Conservation (phyloP, 2,797 vertebrate genomes). For the Salarias fasciatus region DNA sequence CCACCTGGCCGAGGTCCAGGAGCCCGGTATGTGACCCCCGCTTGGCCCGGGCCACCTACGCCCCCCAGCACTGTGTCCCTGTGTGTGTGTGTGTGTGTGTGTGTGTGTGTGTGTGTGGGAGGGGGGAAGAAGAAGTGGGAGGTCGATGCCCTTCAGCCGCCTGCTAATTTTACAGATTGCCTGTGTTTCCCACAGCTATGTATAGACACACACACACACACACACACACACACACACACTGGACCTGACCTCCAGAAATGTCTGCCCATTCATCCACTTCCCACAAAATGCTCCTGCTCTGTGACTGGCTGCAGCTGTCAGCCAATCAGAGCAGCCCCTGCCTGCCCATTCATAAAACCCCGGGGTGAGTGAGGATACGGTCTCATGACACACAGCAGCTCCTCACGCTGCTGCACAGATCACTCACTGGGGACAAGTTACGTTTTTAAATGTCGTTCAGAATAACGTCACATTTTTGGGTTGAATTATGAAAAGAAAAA, state of each 20-base stretch:
- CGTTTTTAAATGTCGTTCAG: no score
- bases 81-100: no score
- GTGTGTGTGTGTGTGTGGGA: no score
- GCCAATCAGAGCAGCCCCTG: conserved; percentile 66
- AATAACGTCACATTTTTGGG: no score
- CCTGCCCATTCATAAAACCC: conserved; percentile 74
- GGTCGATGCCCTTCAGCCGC: conserved; percentile 69
- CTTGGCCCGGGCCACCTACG: conserved; percentile 55
- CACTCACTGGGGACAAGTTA: no score
- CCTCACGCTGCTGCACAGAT: no score
- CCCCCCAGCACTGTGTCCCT: conserved; percentile 71
- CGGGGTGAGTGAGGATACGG: conserved; percentile 63
- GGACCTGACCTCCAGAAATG: conserved; percentile 57
- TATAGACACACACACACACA: conserved; percentile 46
- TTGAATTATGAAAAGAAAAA: no score
- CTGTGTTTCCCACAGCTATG: conserved; percentile 68
- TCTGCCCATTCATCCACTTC: conserved; percentile 59
- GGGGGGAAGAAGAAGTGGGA: conserved; percentile 27
- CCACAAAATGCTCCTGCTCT: conserved; percentile 28
- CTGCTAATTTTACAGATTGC: conserved; percentile 77
- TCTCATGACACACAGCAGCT: conserved; percentile 25
- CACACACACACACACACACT: conserved; percentile 28
- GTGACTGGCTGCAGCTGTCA: conserved; percentile 60
- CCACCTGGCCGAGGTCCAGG: conserved; percentile 64
- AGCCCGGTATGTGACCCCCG: conserved; percentile 75